Conservation (phyloP, 2,888 invertebrate genomes). For the Alsophila aescularia region DNA sequence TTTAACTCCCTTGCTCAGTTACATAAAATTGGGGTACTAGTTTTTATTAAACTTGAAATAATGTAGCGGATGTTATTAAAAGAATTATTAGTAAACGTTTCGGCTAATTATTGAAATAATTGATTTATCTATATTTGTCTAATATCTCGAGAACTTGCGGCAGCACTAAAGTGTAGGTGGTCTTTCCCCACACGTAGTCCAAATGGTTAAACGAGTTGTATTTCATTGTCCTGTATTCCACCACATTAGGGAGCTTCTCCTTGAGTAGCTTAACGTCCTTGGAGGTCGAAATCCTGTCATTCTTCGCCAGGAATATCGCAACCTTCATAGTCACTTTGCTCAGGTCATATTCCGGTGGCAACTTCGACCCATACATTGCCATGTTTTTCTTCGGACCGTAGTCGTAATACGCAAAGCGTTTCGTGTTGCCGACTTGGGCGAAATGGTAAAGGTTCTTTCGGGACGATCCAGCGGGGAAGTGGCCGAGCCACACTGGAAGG, state of each 20-base stretch:
- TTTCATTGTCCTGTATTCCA: constrained; percentile 38
- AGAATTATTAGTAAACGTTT: no score
- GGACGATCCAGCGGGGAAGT: constrained; percentile 46
- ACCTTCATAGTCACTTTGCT: constrained; percentile 46
- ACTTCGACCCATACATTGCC: constrained; percentile 9
- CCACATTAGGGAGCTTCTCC: constrained; percentile 43
- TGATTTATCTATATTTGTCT: constrained; percentile 19
- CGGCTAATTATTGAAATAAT: no score
- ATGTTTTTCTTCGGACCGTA: constrained; percentile 21
- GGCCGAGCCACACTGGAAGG: constrained; percentile 32
- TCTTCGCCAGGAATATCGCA: constrained; percentile 72
- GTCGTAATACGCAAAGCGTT: constrained; percentile 22
- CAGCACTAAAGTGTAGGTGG: constrained; percentile 30
- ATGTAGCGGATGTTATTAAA: no score
- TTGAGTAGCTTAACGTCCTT: constrained; percentile 43
- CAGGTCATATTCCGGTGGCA: constrained; percentile 23
- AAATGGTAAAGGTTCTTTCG: constrained; percentile 48
- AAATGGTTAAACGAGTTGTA: constrained; percentile 43
- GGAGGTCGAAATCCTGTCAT: constrained; percentile 64
- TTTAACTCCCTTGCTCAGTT: no score
- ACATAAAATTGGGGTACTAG: no score
- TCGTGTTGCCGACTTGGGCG: constrained; percentile 36
- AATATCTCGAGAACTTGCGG: constrained; percentile 44
- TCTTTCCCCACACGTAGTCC: constrained; percentile 46
- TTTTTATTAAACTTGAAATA: no score